These are phyloP conservation scores for Drosophila melanica DNA, from an alignment of 1,140 invertebrate genomes.

Conservation along the genomic window DNA sequence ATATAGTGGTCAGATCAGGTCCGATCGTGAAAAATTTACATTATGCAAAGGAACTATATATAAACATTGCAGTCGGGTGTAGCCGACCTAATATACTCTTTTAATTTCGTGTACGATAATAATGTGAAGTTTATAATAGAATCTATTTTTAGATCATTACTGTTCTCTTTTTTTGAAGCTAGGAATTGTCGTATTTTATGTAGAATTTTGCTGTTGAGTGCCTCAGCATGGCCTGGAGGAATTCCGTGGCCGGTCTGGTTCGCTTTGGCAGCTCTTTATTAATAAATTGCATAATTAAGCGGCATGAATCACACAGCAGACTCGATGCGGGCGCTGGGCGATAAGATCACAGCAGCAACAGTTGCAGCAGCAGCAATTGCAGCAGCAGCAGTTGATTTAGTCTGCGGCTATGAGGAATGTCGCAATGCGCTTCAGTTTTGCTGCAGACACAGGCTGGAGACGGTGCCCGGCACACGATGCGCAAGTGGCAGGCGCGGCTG, in stretches of 20 bases:
- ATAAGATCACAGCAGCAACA: slow-evolving; percentile 23
- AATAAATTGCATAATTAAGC: slow-evolving; percentile 69
- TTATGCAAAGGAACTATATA: too few relatives aligned
- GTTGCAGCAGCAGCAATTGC: slow-evolving; percentile 4
- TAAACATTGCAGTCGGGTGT: too few relatives aligned
- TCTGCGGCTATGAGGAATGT: slow-evolving; percentile 30
- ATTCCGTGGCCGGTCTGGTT: slow-evolving; percentile 4
- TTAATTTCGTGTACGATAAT: too few relatives aligned
- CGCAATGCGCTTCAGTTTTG: slow-evolving; percentile 47
- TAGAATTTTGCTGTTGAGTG: too few relatives aligned
- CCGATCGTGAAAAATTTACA: too few relatives aligned
- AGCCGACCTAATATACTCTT: too few relatives aligned
- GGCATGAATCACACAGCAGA: slow-evolving; percentile 42
- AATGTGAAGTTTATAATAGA: too few relatives aligned
- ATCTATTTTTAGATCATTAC: too few relatives aligned
- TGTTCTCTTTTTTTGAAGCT: too few relatives aligned
- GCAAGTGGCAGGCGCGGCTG: slow-evolving; percentile 25
- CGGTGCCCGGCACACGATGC: slow-evolving; percentile 49
- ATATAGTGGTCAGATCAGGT: too few relatives aligned
- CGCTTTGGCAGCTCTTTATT: slow-evolving; percentile 55
- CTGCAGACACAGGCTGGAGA: slow-evolving; percentile 51
- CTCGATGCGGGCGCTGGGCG: slow-evolving; percentile 7
- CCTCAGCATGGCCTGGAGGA: neutral
- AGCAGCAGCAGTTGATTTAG: slow-evolving; percentile 2
- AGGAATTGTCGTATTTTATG: too few relatives aligned